A percentile compares a stretch with the other conserved stretches of the same genome.
These are phyloP conservation scores for Prosopocoilus inquinatus DNA, from an alignment of 2,888 invertebrate genomes.

Conservation along the genomic window DNA sequence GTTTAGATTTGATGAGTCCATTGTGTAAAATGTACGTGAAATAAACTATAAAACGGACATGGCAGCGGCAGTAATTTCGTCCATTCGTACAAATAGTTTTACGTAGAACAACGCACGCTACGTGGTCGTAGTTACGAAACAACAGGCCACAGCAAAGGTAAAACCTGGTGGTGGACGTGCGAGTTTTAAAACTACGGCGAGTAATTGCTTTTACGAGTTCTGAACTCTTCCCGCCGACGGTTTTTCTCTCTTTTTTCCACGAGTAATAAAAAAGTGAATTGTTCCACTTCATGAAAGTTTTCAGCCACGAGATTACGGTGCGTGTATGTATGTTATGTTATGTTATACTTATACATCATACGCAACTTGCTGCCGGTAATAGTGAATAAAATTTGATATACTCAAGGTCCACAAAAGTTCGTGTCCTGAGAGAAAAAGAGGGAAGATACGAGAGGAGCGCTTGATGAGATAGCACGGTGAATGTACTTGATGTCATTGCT, in stretches of 20 bases:
- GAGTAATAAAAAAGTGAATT: constrained; percentile 9
- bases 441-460: background rate
- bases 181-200: constrained; percentile 23
- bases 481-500: too few relatives aligned
- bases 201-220: constrained; percentile 30
- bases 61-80: constrained; percentile 7
- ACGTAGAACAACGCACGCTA: background rate
- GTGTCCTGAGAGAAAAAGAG: background rate
- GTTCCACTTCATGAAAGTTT: constrained; percentile 23
- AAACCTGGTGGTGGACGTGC: constrained; percentile 11
- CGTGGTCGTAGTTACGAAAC: background rate
- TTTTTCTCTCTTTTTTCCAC: constrained; percentile 5
- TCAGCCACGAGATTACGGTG: constrained; percentile 3
- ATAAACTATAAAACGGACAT: constrained; percentile 9
- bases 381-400: too few relatives aligned
- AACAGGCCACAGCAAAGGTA: constrained; percentile 6
- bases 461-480: background rate
- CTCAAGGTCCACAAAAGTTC: too few relatives aligned
- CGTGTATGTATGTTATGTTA: too few relatives aligned
- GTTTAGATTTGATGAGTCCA: constrained; percentile 4
- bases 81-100: constrained; percentile 15
- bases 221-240: constrained; percentile 13
- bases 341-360: too few relatives aligned
- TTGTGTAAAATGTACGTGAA: constrained; percentile 3
- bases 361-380: too few relatives aligned